A percentile compares a stretch with the other conserved stretches of the same genome.
Conservation (phyloP, 2,888 invertebrate genomes). For the Xanthorhoe spadicearia region DNA sequence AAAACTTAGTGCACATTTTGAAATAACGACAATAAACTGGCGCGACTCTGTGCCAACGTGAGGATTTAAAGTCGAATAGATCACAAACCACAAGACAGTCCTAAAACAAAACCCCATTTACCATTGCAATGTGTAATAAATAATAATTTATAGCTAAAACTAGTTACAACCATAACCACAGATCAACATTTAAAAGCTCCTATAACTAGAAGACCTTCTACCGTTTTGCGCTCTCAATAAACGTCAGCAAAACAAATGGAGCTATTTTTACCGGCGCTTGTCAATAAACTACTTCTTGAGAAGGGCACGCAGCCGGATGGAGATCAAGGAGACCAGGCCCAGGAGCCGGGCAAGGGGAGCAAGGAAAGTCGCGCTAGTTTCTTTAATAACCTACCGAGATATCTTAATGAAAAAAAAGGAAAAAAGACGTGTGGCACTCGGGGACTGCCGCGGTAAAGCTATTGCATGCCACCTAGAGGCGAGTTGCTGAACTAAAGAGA, state of each 20-base stretch:
- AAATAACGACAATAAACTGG: too few species aligned
- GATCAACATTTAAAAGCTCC: constrained; percentile 10
- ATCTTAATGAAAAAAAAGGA: too few species aligned
- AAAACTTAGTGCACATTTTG: too few species aligned
- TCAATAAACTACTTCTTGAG: constrained; percentile 58
- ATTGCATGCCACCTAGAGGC: too few species aligned
- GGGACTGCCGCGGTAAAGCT: too few species aligned
- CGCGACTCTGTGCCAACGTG: too few species aligned
- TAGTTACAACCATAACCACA: constrained; percentile 3
- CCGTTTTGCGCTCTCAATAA: constrained; percentile 35
- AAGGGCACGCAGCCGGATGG: constrained; percentile 61
- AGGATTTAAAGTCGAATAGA: too few species aligned
- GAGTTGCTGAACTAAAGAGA: too few species aligned
- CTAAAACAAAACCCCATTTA: neutral
- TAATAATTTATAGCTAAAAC: constrained; percentile 3
- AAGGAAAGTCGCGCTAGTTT: neutral
- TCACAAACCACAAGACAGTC: neutral
- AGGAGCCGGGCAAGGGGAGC: neutral
- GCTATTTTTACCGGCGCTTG: constrained; percentile 61
- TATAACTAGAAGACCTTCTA: constrained; percentile 26
- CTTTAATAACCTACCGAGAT: too few species aligned
- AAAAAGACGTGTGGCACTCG: too few species aligned
- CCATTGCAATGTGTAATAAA: neutral
- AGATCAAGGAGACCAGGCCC: constrained; percentile 61
- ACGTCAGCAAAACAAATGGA: constrained; percentile 49